Evolutionary conservation across 2,888 invertebrate species (phyloP).

Genomic region (Sinhomidia bicolor): DNA sequence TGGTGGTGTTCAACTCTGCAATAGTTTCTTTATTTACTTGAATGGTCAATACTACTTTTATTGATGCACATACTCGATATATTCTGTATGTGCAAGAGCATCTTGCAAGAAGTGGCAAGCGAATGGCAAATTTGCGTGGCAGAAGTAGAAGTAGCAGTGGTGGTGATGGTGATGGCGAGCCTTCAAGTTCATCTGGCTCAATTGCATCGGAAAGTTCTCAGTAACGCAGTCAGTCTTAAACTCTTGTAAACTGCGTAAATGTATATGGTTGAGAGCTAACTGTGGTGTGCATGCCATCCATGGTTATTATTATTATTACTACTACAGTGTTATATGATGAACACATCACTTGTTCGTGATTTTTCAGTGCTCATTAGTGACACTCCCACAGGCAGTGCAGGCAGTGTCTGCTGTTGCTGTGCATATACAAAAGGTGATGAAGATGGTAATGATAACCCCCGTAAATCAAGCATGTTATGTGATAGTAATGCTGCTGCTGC

Average conservation of each 20-base stretch:
- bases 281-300: conserved; percentile 24
- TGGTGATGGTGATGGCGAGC: neutral
- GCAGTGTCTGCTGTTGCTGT: neutral
- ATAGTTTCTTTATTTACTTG: neutral
- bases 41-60: neutral
- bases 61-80: neutral
- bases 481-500: neutral
- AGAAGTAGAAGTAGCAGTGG: too few relatives aligned
- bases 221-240: conserved; percentile 8
- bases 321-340: conserved; percentile 43
- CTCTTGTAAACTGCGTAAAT: neutral
- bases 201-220: neutral
- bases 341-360: conserved; percentile 52
- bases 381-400: conserved; percentile 61
- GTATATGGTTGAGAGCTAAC: neutral
- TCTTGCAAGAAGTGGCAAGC: neutral
- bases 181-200: neutral
- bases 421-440: conserved; percentile 32
- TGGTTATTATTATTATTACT: neutral
- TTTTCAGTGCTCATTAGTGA: conserved; percentile 69
- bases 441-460: conserved; percentile 47
- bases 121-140: neutral
- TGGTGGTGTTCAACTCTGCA: neutral
- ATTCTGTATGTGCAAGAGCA: neutral
- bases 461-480: conserved; percentile 43